Percentiles rank a stretch among this genome's conserved stretches.
Evolutionary conservation across 2,888 invertebrate species (phyloP).

Genomic region (Drosophila falleni): DNA sequence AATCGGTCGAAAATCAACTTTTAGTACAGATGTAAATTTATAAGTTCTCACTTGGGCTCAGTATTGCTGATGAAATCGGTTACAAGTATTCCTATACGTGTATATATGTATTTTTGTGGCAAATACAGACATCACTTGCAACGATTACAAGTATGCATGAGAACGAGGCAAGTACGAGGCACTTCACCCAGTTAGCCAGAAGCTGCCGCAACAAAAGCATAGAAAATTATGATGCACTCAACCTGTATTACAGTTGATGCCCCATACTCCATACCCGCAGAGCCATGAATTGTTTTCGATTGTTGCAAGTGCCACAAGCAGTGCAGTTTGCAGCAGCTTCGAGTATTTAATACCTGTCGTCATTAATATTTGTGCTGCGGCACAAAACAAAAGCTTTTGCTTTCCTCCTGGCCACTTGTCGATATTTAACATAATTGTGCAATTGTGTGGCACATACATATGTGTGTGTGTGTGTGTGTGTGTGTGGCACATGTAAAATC

Average conservation of each 20-base stretch:
- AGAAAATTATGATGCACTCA: conserved; percentile 53
- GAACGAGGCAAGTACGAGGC: neutral
- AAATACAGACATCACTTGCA: conserved; percentile 5
- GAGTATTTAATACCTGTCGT: conserved; percentile 74
- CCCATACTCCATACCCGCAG: conserved; percentile 1
- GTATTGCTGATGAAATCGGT: neutral
- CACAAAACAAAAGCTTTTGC: conserved; percentile 63
- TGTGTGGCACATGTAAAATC: conserved; percentile 51
- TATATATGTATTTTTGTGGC: neutral
- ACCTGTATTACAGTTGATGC: conserved; percentile 50
- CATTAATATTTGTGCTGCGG: conserved; percentile 56
- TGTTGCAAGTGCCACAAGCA: conserved; percentile 37
- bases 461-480: conserved; percentile 9
- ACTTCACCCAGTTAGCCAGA: conserved; percentile 57
- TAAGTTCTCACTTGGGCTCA: no score
- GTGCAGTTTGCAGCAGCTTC: conserved; percentile 42
- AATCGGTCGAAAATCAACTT: no score
- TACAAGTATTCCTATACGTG: neutral
- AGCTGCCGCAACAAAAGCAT: conserved; percentile 39
- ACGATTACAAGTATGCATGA: neutral
- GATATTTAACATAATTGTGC: conserved; percentile 83
- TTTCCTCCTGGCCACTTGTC: conserved; percentile 72
- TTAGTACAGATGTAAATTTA: no score
- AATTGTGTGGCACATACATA: conserved; percentile 54
- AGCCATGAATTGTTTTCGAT: conserved; percentile 47